A percentile compares a stretch with the other conserved stretches of the same genome.
phyloP scores from a whole-genome alignment of 2,113 vertebrate genomes.

The Balaeniceps rex region DNA sequence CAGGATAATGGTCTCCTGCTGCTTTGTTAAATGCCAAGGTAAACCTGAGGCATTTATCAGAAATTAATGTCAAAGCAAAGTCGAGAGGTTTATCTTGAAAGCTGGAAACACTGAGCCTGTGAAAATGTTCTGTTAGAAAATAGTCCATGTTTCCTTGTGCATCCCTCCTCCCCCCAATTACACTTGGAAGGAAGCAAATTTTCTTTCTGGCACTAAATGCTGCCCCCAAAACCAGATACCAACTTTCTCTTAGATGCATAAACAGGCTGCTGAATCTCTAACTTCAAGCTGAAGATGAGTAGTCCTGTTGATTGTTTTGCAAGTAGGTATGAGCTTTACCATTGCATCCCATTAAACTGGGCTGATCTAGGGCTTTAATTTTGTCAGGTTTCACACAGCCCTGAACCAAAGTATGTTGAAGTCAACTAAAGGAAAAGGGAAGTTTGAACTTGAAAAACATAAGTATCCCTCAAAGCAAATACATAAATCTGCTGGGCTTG shows the following conservation, averaged over 20 bases:
- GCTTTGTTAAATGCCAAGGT: constrained; percentile 71
- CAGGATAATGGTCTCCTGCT: constrained; percentile 68
- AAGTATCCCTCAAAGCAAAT: not conserved
- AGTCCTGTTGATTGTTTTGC: not conserved
- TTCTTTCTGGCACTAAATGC: not conserved
- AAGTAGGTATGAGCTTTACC: not conserved
- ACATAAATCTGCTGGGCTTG: not conserved
- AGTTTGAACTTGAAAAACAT: not conserved
- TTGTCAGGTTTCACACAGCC: not conserved
- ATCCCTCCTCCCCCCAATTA: not conserved
- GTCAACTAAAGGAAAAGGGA: not conserved
- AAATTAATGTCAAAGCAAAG: constrained; percentile 74
- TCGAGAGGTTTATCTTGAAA: constrained; percentile 61
- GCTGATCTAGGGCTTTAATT: not conserved
- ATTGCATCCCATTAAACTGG: not conserved
- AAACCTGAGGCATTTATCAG: constrained; percentile 69
- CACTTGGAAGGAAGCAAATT: not conserved
- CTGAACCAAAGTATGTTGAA: not conserved
- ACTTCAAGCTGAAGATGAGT: not conserved
- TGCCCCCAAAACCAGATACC: not conserved
- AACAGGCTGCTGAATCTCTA: not conserved
- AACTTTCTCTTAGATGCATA: not conserved
- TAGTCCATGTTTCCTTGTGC: not conserved
- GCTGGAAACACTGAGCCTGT: not conserved
- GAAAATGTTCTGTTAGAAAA: constrained; percentile 8